Evolutionary conservation across 2,888 invertebrate species (phyloP).

Genomic region (Leuctra nigra): DNA sequence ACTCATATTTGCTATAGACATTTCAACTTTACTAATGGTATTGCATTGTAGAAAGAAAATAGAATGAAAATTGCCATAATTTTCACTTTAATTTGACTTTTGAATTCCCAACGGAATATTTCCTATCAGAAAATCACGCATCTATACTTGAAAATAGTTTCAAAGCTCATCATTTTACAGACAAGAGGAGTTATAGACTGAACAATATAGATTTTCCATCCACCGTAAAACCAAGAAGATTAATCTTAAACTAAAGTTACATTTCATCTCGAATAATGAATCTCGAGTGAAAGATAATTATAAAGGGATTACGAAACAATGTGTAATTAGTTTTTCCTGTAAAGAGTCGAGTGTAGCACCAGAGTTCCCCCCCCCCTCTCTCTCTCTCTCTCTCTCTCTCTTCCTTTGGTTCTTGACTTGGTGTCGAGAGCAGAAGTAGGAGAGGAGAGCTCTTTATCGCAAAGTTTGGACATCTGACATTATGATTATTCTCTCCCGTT

Average conservation of each 20-base stretch:
- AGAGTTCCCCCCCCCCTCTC: not conserved
- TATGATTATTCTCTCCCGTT: not conserved
- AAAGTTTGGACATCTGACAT: not conserved
- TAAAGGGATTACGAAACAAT: constrained; percentile 28
- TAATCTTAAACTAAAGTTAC: constrained; percentile 12
- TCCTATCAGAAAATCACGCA: too few species aligned
- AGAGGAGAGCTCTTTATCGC: not conserved
- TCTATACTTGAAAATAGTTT: too few species aligned
- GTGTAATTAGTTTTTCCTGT: constrained; percentile 27
- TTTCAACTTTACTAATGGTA: too few species aligned
- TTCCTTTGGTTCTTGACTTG: not conserved
- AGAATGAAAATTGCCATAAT: too few species aligned
- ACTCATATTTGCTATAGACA: too few species aligned
- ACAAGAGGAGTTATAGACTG: too few species aligned
- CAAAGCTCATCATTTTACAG: too few species aligned
- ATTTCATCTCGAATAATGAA: constrained; percentile 16
- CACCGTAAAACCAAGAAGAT: not conserved
- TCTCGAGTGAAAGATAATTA: constrained; percentile 21
- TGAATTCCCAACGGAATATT: too few species aligned
- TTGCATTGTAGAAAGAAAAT: too few species aligned
- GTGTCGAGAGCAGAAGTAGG: not conserved
- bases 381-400: not conserved
- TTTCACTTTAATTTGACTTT: too few species aligned
- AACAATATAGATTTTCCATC: constrained; percentile 1
- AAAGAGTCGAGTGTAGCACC: not conserved